Evolutionary conservation across 2,888 invertebrate species (phyloP).

Genomic region (Clanis bilineata): DNA sequence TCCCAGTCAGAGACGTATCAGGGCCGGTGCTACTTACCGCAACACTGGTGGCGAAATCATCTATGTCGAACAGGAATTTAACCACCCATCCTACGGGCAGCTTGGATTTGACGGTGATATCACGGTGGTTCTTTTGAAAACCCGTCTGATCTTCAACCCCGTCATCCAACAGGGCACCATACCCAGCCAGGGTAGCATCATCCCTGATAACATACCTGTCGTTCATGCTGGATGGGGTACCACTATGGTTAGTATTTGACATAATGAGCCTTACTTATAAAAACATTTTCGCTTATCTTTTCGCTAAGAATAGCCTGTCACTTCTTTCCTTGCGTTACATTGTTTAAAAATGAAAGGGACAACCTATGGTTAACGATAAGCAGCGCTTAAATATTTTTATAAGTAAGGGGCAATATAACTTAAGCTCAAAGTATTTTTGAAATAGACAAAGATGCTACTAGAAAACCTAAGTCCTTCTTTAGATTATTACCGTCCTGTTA

Average conservation of each 20-base stretch:
- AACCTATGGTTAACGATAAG: no score
- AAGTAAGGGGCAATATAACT: no score
- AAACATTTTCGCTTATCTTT: no score
- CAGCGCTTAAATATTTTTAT: no score
- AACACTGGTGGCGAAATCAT: slow-evolving; percentile 48
- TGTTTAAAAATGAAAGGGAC: no score
- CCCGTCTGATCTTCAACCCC: slow-evolving; percentile 24
- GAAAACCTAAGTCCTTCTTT: no score
- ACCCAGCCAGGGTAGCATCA: slow-evolving; percentile 18
- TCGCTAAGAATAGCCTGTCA: slow-evolving; percentile 30
- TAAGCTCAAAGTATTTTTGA: no score
- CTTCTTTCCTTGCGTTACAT: no score
- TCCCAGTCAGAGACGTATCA: slow-evolving; percentile 42
- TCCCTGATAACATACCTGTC: slow-evolving; percentile 36
- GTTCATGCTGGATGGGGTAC: slow-evolving; percentile 42
- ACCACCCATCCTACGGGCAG: slow-evolving; percentile 47
- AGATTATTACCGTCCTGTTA: no score
- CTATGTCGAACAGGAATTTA: slow-evolving; percentile 29
- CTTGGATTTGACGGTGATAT: slow-evolving; percentile 47
- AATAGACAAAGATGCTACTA: no score
- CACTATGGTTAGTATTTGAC: no score
- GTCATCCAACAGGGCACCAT: slow-evolving; percentile 31
- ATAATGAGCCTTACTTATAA: no score
- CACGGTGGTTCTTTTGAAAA: slow-evolving; percentile 35
- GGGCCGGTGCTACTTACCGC: slow-evolving; percentile 52